These are phyloP conservation scores for Dichetophora obliterata DNA, from an alignment of 2,888 invertebrate species.

Conservation along the genomic window DNA sequence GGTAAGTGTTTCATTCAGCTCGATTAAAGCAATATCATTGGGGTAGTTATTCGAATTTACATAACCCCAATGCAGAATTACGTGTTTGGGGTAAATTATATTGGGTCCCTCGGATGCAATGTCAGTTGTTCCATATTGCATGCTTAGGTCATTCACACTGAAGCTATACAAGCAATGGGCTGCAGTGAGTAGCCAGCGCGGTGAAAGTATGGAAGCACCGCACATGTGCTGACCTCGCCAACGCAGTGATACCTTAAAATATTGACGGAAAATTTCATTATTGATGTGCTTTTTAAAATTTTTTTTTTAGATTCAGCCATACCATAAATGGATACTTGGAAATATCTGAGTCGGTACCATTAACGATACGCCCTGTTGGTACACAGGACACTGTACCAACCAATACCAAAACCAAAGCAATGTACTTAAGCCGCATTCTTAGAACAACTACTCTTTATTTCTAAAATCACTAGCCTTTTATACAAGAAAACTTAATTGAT, in stretches of 20 bases:
- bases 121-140: conserved; percentile 59
- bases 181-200: conserved; percentile 59
- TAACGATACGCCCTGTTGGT: conserved; percentile 60
- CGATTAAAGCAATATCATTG: conserved; percentile 69
- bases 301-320: conserved; percentile 38
- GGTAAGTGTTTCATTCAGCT: conserved; percentile 56
- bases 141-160: conserved; percentile 41
- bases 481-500: too few relatives aligned
- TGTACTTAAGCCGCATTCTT: conserved; percentile 13
- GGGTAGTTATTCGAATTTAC: conserved; percentile 55
- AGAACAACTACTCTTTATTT: too few relatives aligned
- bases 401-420: conserved; percentile 41
- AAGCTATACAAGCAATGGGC: conserved; percentile 59
- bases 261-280: neutral
- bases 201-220: conserved; percentile 57
- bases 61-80: conserved; percentile 65
- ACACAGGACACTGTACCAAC: conserved; percentile 44
- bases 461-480: too few relatives aligned
- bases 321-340: conserved; percentile 62
- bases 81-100: conserved; percentile 54
- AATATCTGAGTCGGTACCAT: conserved; percentile 59
- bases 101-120: conserved; percentile 54
- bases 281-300: neutral
- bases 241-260: conserved; percentile 54
- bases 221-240: conserved; percentile 57